Conservation (phyloP, 2,888 invertebrate genomes). For the Pachliopta kotzebuea region DNA sequence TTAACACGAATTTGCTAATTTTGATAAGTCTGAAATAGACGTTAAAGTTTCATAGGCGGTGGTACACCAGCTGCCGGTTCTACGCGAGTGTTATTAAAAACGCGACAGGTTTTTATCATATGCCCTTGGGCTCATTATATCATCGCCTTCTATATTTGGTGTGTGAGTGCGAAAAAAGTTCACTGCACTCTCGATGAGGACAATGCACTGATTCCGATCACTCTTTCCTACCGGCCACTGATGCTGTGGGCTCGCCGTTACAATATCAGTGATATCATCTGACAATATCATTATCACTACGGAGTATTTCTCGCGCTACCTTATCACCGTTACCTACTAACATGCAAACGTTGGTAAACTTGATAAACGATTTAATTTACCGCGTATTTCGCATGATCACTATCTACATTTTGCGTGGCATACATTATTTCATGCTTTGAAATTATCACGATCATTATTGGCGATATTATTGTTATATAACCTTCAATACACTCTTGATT, state of each 20-base stretch:
- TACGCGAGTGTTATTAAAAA: constrained; percentile 29
- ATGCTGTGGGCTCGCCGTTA: constrained; percentile 27
- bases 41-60: constrained; percentile 17
- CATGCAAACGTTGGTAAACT: constrained; percentile 50
- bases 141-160: constrained; percentile 51
- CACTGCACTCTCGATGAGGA: constrained; percentile 55
- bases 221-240: constrained; percentile 27
- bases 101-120: constrained; percentile 49
- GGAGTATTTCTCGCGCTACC: constrained; percentile 50
- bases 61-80: constrained; percentile 2
- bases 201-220: constrained; percentile 42
- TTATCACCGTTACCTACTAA: constrained; percentile 66
- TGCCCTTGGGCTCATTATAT: constrained; percentile 63
- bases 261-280: constrained; percentile 34
- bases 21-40: constrained; percentile 30
- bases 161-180: constrained; percentile 53
- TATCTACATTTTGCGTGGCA: constrained; percentile 40
- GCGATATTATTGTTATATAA: constrained; percentile 11
- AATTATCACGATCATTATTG: constrained; percentile 6
- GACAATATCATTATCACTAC: constrained; percentile 42
- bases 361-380: constrained; percentile 51
- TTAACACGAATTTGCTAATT: not conserved
- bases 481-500: constrained; percentile 3
- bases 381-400: constrained; percentile 42
- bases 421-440: constrained; percentile 32